Conservation (phyloP, 2,797 vertebrate genomes). For the Sebastes hubbsi region DNA sequence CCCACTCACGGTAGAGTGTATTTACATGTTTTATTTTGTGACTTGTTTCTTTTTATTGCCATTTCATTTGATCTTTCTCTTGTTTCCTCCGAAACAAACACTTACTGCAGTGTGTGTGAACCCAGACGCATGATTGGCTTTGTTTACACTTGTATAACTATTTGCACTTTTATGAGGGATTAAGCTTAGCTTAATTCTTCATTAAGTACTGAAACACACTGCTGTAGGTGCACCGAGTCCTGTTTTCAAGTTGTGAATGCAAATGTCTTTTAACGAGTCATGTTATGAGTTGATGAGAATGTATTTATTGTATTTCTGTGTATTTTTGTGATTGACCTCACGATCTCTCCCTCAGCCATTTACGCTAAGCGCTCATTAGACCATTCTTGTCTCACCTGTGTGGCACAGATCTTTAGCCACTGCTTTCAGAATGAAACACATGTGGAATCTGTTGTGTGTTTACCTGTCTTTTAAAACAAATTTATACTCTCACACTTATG, state of each 20-base stretch:
- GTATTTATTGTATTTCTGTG: constrained; percentile 78
- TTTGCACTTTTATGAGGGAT: constrained; percentile 14
- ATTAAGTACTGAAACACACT: constrained; percentile 64
- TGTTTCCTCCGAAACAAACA: constrained; percentile 75
- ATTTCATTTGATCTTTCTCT: constrained; percentile 78
- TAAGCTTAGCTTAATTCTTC: constrained; percentile 29
- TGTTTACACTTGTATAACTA: constrained; percentile 13
- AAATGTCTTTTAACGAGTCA: constrained; percentile 77
- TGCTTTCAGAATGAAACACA: constrained; percentile 26
- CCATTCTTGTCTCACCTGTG: constrained; percentile 17
- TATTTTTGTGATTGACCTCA: constrained; percentile 72
- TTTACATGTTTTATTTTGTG: constrained; percentile 82
- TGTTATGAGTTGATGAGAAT: constrained; percentile 76
- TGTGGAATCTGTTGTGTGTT: constrained; percentile 3
- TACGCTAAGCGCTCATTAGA: constrained; percentile 12
- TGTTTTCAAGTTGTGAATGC: constrained; percentile 80
- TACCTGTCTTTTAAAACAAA: constrained; percentile 9
- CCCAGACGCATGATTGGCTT: constrained; percentile 38
- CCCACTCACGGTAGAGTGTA: constrained; percentile 83
- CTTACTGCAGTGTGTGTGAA: constrained; percentile 79
- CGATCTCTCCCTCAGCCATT: constrained; percentile 64
- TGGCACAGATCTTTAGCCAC: constrained; percentile 23
- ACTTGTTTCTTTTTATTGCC: constrained; percentile 79
- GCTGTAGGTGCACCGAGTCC: constrained; percentile 78
- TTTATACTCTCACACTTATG: background rate